Percentiles rank a stretch among this genome's conserved stretches.
These are phyloP conservation scores for Gulo gulo DNA, from an alignment of 2,113 vertebrate species.

Conservation along the genomic window DNA sequence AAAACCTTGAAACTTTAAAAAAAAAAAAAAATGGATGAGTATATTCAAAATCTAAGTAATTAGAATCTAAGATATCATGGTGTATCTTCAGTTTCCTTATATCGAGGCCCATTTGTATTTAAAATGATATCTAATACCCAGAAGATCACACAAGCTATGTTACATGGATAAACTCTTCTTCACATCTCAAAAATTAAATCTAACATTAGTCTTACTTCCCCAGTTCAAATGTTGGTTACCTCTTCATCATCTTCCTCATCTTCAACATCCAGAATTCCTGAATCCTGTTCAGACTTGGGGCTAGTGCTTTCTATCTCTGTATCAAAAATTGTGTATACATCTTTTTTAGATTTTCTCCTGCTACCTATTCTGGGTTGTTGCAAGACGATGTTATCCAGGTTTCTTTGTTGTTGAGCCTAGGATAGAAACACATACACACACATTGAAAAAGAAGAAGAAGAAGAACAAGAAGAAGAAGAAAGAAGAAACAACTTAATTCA, in stretches of 20 bases:
- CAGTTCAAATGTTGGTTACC: slow-evolving; percentile 78
- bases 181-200: not conserved
- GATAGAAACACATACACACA: slow-evolving; percentile 53
- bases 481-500: not conserved
- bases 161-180: not conserved
- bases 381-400: slow-evolving; percentile 89
- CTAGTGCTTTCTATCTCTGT: slow-evolving; percentile 86
- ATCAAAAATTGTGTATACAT: slow-evolving; percentile 78
- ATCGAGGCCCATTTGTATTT: not conserved
- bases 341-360: slow-evolving; percentile 87
- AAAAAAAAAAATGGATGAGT: not conserved
- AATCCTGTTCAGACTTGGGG: slow-evolving; percentile 92
- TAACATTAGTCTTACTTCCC: not conserved
- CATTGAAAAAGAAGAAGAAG: not conserved
- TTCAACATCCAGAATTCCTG: slow-evolving; percentile 94
- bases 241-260: slow-evolving; percentile 95
- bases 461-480: not conserved
- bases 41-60: slow-evolving; percentile 24
- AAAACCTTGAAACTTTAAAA: not conserved
- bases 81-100: not conserved
- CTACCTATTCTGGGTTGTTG: slow-evolving; percentile 86
- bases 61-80: slow-evolving; percentile 16
- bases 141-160: not conserved
- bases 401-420: slow-evolving; percentile 94
- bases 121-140: not conserved